A percentile compares a stretch with the other conserved stretches of the same genome.
These are phyloP conservation scores for Scaptomyza parva DNA, from an alignment of 2,888 invertebrate species.

Conservation along the genomic window DNA sequence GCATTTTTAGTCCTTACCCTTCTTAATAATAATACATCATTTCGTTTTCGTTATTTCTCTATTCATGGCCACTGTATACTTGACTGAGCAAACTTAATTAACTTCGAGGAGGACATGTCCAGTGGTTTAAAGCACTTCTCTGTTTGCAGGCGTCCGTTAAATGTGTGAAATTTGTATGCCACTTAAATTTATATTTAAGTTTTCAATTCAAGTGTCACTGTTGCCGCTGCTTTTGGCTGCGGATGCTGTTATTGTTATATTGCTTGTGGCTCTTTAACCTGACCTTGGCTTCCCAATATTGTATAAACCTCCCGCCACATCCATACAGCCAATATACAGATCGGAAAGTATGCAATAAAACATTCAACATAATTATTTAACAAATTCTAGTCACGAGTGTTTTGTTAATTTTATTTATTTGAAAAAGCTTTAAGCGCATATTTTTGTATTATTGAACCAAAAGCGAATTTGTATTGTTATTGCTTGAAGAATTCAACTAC, in stretches of 20 bases:
- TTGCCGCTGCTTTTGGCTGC: neutral
- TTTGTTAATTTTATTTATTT: conserved; percentile 3
- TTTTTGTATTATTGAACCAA: neutral
- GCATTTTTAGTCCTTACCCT: conserved; percentile 26
- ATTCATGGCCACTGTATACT: conserved; percentile 30
- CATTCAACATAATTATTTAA: conserved; percentile 48
- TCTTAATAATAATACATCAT: neutral
- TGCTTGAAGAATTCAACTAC: no score
- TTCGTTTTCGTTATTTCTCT: conserved; percentile 3
- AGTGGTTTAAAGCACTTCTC: neutral
- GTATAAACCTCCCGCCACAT: no score
- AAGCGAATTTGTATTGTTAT: no score
- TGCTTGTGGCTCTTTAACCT: conserved; percentile 39
- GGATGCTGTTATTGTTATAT: conserved; percentile 8
- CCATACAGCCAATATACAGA: no score
- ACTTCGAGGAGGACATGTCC: conserved; percentile 25
- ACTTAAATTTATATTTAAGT: conserved; percentile 61
- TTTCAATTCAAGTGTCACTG: conserved; percentile 35
- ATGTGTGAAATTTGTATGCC: conserved; percentile 59
- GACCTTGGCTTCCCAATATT: conserved; percentile 35
- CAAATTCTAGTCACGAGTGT: no score
- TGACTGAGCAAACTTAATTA: conserved; percentile 48
- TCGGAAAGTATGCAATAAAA: conserved; percentile 53
- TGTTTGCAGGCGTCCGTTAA: conserved; percentile 18
- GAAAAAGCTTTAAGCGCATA: neutral